Base-by-base conservation (phyloP, 2,888 invertebrate genomes). In the Beris morrisii region DNA sequence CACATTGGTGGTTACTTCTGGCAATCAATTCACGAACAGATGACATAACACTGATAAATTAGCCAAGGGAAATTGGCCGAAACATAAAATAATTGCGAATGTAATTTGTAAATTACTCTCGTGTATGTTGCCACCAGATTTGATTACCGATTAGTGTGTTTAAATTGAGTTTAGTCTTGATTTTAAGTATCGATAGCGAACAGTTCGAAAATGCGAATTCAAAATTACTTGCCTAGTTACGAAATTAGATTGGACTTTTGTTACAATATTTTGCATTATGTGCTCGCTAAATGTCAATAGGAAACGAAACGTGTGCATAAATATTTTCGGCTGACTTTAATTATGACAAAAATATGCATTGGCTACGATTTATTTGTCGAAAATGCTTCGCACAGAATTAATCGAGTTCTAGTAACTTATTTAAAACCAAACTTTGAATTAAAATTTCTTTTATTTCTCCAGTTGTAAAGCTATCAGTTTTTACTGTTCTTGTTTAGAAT, bases 41-140 rank as follows among this genome's bases (percentile, higher is more conserved):
- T 79, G 78, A 79, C 79, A 80, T 77, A 75, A 77, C 76, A 73
- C 77, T 79, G 80, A 79, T 80, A 80, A 80, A 80, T 80, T 79
- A 79, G 79, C 78, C 76, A 74, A 77, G 31, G 76, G 79, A 80
- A 80, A 80, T 80, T 79, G 79, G 76, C 79, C 79, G 78, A 79
- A 80, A 80, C 79, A 80, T 80, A 79, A 80, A 80, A 80, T 80
- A 80, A 80, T 80, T 80, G 79, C 80, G 77, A 80, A 80, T 80
- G 79, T 80, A 80, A 80, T 80, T 80, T 79, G 79, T 79, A 79
- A 78, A 61, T 61, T 61, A 59, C 58, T 59, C 58, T 59, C 58
- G 58, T 48, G 31, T 59, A 48, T 59, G 48, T 30, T 59, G 58
- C 58, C 58, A 59, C 58, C 52, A 52, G 61, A 61, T 61, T 61